Evolutionary conservation across 2,113 vertebrate species (phyloP), one percentile per base, ranked within the genome.

Genomic region (Ceuthmochares aereus): DNA sequence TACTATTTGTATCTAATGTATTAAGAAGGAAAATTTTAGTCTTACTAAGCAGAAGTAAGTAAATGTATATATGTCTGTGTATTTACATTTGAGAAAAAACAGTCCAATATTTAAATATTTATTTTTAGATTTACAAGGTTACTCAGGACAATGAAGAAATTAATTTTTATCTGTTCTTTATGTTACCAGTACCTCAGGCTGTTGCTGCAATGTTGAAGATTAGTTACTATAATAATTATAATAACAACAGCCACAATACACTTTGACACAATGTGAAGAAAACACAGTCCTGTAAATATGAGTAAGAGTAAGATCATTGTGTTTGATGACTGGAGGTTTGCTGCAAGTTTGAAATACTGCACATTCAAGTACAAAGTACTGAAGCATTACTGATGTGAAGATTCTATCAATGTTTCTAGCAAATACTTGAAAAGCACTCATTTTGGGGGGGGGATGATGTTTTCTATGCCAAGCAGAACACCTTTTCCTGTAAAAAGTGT

Each of bases 301-400:
- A 15, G 17, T 49, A 66, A 87, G 4, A 15, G 15, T 49, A 66
- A 87, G 69, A n/a, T 32, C 0, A 0, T 68, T 29, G 2, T 2
- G 0, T 64, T 77, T 47, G 23, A 12, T 51, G 36, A 77, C 63
- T 87, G 49, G 18, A 51, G 52, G 36, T 73, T 80, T 70, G 25
- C 32, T 90, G 67, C 43, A 78, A 34, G 20, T 63, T 89, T 73
- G 72, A 63, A 74, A 67, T 5, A 9, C 21, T 45, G 37, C 12
- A 9, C 55, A 17, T 14, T 89, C 36, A 81, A 87, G 86, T 69
- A 19, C 51, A 70, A 73, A 84, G 21, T 47, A 78, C n/a, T 30
- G 9, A 55, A 43, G 4, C 36, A 5, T 63, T 90, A 70, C 12
- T 72, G 29, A 43, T 45, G 13, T 34, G 40, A 88, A 67, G 47